Conservation (phyloP, 2,113 vertebrate species). For the Cyanoliseus patagonus region DNA sequence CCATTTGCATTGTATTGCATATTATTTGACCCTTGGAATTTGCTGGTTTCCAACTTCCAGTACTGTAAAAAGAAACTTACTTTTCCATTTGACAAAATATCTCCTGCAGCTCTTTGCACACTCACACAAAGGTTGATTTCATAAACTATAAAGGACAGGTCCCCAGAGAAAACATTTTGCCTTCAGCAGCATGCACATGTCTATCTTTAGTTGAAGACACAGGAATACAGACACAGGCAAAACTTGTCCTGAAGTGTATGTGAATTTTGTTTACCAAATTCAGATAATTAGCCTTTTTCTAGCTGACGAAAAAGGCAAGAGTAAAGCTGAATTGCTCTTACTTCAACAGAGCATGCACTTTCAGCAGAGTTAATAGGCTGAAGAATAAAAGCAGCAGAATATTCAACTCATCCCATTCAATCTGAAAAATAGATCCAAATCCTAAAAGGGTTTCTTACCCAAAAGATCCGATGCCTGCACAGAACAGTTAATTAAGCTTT, state of each 20-base stretch:
- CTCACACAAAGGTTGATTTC: not conserved
- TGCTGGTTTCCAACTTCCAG: not conserved
- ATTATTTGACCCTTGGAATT: not conserved
- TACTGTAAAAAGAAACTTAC: not conserved
- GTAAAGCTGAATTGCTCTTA: not conserved
- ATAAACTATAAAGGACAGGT: not conserved
- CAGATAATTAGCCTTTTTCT: conserved; percentile 4
- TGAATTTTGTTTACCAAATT: not conserved
- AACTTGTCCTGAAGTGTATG: not conserved
- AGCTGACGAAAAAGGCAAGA: not conserved
- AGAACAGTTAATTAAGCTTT: not conserved
- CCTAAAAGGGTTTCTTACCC: not conserved
- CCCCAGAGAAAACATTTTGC: not conserved
- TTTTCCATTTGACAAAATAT: not conserved
- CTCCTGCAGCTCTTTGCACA: not conserved
- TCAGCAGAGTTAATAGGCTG: not conserved
- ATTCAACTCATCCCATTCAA: not conserved
- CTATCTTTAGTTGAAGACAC: not conserved
- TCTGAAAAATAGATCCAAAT: not conserved
- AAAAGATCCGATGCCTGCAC: not conserved
- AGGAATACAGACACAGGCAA: not conserved
- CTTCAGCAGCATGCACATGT: not conserved
- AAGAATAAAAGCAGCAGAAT: not conserved
- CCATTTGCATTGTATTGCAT: not conserved
- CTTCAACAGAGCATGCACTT: not conserved